Conservation (phyloP, 2,797 vertebrate species). For the Gymnodraco acuticeps region DNA sequence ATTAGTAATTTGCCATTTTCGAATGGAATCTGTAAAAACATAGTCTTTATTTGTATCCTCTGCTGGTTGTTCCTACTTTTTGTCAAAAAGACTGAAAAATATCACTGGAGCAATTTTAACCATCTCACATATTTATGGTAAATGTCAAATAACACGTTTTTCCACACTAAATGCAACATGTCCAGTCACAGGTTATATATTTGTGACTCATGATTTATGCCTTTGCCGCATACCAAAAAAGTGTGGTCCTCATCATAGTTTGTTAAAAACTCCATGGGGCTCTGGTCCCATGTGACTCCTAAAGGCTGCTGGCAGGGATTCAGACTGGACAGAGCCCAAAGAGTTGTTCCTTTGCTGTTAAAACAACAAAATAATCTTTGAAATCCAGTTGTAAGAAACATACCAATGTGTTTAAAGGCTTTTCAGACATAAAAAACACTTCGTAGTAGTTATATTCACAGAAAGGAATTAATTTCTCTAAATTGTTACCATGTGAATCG, state of each 20-base stretch:
- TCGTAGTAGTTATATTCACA: background rate
- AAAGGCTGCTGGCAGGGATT: background rate
- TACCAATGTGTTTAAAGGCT: background rate
- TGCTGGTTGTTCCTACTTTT: background rate
- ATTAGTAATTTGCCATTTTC: background rate
- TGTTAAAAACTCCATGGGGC: background rate
- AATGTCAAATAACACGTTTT: background rate
- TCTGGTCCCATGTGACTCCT: background rate
- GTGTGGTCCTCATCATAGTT: background rate
- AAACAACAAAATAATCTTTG: background rate
- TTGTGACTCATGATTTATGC: background rate
- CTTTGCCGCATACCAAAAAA: background rate
- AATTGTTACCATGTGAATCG: background rate
- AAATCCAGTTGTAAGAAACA: too few species aligned
- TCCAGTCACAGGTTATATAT: background rate
- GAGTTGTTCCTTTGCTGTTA: background rate
- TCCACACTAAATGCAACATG: too few species aligned
- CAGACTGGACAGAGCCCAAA: background rate
- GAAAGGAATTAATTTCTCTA: background rate
- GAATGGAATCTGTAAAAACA: background rate
- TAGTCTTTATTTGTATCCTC: background rate
- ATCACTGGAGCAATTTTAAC: background rate
- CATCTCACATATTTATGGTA: background rate
- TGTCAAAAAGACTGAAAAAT: background rate
- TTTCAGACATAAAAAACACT: background rate